A percentile compares a stretch with the other conserved stretches of the same genome.
Conservation (phyloP, 2,797 vertebrate genomes). For the Chloroceryle amazona region DNA sequence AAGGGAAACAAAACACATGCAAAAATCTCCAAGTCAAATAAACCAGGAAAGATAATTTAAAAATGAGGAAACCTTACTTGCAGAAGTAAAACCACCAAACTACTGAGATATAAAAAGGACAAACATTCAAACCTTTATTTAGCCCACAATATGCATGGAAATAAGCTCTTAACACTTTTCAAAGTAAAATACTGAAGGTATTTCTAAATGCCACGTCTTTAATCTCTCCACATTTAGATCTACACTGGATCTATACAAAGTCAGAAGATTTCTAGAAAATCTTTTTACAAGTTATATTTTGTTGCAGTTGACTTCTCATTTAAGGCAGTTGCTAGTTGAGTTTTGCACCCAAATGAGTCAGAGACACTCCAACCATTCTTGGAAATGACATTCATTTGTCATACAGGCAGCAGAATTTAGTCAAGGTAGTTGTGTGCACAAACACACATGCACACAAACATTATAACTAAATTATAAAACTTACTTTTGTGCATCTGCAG, state of each 20-base stretch:
- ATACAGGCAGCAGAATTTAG: neutral
- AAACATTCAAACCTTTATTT: neutral
- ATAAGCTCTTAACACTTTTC: neutral
- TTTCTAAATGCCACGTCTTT: neutral
- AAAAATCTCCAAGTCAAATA: neutral
- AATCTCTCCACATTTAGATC: neutral
- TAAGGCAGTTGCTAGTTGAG: neutral
- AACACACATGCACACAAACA: neutral
- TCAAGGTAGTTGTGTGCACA: neutral
- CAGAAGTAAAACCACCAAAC: neutral
- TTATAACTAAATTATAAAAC: slow-evolving; percentile 32
- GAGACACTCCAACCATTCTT: neutral
- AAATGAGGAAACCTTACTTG: neutral
- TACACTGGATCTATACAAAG: neutral
- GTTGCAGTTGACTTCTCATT: neutral
- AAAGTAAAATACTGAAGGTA: neutral
- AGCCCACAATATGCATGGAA: neutral
- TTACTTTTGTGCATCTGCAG: slow-evolving; percentile 69
- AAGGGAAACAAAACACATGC: neutral
- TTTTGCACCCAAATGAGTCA: neutral
- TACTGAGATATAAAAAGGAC: neutral
- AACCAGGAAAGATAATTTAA: neutral
- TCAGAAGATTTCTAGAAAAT: neutral
- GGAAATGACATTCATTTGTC: neutral
- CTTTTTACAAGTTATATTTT: neutral